A percentile compares a stretch with the other conserved stretches of the same genome.
phyloP scores from a whole-genome alignment of 2,888 invertebrate genomes.

The Leucophenga maculata region DNA sequence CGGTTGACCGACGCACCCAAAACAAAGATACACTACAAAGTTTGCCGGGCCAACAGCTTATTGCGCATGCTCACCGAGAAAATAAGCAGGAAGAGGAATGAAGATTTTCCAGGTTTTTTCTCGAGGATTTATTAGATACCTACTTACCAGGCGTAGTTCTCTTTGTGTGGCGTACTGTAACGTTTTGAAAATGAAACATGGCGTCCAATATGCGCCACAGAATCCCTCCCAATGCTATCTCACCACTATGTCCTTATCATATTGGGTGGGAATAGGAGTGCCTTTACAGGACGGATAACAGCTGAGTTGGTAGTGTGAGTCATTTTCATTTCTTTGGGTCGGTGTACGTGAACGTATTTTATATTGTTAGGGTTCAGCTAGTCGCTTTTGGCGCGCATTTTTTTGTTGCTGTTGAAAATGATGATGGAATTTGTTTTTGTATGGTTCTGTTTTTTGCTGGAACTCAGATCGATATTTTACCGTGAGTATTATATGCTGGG shows the following conservation, averaged over 20 bases:
- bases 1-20: slow-evolving; percentile 13
- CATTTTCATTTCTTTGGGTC: neutral
- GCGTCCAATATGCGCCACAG: too few relatives aligned
- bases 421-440: neutral
- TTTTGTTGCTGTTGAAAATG: neutral
- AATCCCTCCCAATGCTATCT: too few relatives aligned
- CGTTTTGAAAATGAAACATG: slow-evolving; percentile 5
- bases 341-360: slow-evolving; percentile 3
- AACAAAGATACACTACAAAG: slow-evolving; percentile 20
- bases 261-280: neutral
- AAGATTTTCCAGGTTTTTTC: too few relatives aligned
- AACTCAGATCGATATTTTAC: slow-evolving; percentile 15
- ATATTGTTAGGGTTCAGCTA: neutral
- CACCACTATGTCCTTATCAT: too few relatives aligned
- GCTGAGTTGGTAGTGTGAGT: slow-evolving; percentile 22
- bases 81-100: too few relatives aligned
- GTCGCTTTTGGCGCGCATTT: slow-evolving; percentile 20
- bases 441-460: neutral
- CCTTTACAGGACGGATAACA: neutral
- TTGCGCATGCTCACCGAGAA: slow-evolving; percentile 6
- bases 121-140: too few relatives aligned
- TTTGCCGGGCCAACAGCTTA: slow-evolving; percentile 15
- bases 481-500: neutral
- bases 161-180: slow-evolving; percentile 1
- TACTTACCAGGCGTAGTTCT: slow-evolving; percentile 16